Conservation (phyloP, 2,888 invertebrate genomes). For the Amiota mariae region DNA sequence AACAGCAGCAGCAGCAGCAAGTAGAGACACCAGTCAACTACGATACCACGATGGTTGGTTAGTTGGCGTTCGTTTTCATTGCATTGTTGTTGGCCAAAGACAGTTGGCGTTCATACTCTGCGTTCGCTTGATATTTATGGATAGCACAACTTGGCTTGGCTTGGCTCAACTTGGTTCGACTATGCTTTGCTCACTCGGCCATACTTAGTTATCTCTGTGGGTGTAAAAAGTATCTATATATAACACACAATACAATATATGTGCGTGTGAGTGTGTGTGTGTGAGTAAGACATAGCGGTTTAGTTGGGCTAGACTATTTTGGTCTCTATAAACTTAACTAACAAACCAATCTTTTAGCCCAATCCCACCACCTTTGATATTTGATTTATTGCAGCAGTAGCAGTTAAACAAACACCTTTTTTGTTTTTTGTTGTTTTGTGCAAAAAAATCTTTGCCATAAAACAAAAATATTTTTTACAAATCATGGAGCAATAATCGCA, state of each 20-base stretch:
- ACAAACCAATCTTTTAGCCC: no score
- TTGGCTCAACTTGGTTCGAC: neutral
- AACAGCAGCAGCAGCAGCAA: neutral
- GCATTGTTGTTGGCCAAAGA: neutral
- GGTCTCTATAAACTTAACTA: no score
- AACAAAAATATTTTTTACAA: constrained; percentile 7
- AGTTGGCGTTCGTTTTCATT: neutral
- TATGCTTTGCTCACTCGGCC: neutral
- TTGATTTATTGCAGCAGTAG: constrained; percentile 2
- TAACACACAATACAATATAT: no score
- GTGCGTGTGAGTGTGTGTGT: no score
- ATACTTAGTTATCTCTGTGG: no score
- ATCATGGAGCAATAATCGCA: constrained; percentile 14
- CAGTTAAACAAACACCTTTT: neutral
- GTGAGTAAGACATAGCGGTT: no score
- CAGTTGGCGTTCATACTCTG: neutral
- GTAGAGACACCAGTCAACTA: no score
- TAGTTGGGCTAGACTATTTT: no score
- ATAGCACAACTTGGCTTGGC: neutral
- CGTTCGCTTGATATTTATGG: neutral
- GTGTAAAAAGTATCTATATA: no score
- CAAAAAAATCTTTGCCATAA: constrained; percentile 8
- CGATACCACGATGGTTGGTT: constrained; percentile 6
- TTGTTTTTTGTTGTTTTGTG: neutral
- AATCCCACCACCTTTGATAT: constrained; percentile 5